Evolutionary conservation across 2,888 invertebrate genomes (phyloP).

Genomic region (Epinotia brunnichana): DNA sequence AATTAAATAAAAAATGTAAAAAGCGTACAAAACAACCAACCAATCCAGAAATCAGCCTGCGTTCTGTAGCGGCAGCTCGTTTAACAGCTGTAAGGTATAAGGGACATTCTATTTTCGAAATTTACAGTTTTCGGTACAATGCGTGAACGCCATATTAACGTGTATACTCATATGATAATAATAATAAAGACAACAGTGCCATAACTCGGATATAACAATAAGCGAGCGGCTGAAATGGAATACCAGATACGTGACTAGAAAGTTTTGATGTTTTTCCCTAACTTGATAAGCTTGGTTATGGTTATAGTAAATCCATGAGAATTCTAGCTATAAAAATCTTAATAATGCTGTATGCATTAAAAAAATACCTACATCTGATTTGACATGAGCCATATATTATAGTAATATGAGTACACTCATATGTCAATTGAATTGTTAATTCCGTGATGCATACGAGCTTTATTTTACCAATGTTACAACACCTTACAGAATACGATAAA

Average conservation of each 20-base stretch:
- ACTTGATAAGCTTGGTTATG: slow-evolving; percentile 51
- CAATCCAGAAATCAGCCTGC: background rate
- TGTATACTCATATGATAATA: slow-evolving; percentile 41
- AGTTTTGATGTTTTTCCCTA: slow-evolving; percentile 52
- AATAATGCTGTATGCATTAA: background rate
- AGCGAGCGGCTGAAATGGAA: slow-evolving; percentile 63
- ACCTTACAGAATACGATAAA: too few relatives aligned
- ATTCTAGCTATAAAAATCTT: background rate
- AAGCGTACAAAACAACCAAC: background rate
- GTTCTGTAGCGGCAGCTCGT: too few relatives aligned
- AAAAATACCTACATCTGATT: too few relatives aligned
- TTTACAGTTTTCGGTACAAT: slow-evolving; percentile 10
- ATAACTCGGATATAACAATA: slow-evolving; percentile 59
- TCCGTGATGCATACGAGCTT: too few relatives aligned
- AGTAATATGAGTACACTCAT: too few relatives aligned
- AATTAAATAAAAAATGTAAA: background rate
- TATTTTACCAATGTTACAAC: too few relatives aligned
- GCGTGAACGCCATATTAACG: slow-evolving; percentile 30
- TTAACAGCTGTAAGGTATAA: background rate
- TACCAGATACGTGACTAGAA: slow-evolving; percentile 63
- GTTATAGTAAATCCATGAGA: slow-evolving; percentile 42
- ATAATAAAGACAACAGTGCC: slow-evolving; percentile 42
- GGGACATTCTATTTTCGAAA: slow-evolving; percentile 4
- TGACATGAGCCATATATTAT: too few relatives aligned
- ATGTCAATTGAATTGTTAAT: too few relatives aligned